Base-by-base conservation (phyloP, 2,113 vertebrate genomes). In the Budorcas taxicolor region DNA sequence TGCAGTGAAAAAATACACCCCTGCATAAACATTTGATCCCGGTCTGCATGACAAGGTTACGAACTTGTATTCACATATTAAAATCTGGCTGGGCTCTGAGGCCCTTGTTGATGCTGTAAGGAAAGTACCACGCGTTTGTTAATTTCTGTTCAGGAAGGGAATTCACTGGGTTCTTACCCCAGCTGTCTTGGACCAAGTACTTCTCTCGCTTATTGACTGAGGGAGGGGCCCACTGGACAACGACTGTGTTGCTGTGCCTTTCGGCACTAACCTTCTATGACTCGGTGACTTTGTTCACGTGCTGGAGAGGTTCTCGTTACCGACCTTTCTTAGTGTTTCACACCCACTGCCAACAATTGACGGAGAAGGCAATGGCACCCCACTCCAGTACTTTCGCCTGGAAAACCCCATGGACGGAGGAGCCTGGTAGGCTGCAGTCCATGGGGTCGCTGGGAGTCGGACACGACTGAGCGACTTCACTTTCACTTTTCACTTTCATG, bases 61-160 rank as follows among this genome's bases (percentile, higher is more conserved):
- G 87, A 98, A 97, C 97, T 90, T 33, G 71, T 45, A 82, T 84
- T 90, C 29, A 45, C 93, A 31, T 45, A 64, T 57, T 83, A 95
- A 94, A 94, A 81, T 14, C 87, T 27, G 80, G 29, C 47, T 14
- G 62, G 43, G 81, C 67, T 97, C 64, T 96, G 95, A 94, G 95
- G 90, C 83, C 92, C 90, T 96, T 96, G 94, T 97, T 87, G 94
- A 47, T 27, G 43, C 40, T 62, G 3, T 7, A 62, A 85, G 94
- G 78, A 91, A 67, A 87, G 64, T 53, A 47, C 45, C 47, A 21
- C 0, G 1, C 47, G 84, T 60, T 64, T 98, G 74, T 97, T 96
- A 97, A 84, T 95, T 98, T 97, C 93, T 92, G 74, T 64, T 45
- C 92, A 64, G 95, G 92, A 87, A 78, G 87, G 78, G 92, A 92